Evolutionary conservation across 2,113 vertebrate genomes (phyloP).

Genomic region (Gavia stellata): DNA sequence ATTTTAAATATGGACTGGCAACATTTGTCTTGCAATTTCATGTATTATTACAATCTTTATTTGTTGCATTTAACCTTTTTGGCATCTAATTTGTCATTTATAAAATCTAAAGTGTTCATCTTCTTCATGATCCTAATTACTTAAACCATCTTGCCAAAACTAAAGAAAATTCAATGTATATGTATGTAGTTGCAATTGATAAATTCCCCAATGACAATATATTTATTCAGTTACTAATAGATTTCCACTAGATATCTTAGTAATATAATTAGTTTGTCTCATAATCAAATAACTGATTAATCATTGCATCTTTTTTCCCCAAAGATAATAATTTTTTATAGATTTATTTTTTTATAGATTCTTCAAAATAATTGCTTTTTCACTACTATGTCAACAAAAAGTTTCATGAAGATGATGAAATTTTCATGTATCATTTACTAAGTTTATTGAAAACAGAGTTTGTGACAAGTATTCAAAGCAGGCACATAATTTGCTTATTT

Average conservation of each 20-base stretch:
- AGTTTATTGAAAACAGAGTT: background rate
- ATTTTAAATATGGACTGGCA: background rate
- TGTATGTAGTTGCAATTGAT: background rate
- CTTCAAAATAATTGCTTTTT: background rate
- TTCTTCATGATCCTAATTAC: background rate
- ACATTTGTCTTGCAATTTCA: background rate
- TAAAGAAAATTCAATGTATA: background rate
- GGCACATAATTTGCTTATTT: background rate
- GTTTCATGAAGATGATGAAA: background rate
- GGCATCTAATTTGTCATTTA: background rate
- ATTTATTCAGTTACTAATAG: constrained; percentile 39
- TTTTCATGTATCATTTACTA: background rate
- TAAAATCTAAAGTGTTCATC: background rate
- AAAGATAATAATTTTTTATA: background rate
- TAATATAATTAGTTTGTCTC: constrained; percentile 28
- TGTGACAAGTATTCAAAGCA: background rate
- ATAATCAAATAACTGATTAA: constrained; percentile 41
- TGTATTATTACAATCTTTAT: background rate
- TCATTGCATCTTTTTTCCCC: background rate
- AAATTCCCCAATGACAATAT: constrained; percentile 10
- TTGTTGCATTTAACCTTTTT: background rate
- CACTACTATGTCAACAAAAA: background rate
- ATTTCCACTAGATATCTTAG: constrained; percentile 16
- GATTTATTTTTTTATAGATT: background rate
- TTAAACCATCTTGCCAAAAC: background rate